A percentile compares a stretch with the other conserved stretches of the same genome.
Conservation (phyloP, 2,113 vertebrate species). For the Thermophis baileyi region DNA sequence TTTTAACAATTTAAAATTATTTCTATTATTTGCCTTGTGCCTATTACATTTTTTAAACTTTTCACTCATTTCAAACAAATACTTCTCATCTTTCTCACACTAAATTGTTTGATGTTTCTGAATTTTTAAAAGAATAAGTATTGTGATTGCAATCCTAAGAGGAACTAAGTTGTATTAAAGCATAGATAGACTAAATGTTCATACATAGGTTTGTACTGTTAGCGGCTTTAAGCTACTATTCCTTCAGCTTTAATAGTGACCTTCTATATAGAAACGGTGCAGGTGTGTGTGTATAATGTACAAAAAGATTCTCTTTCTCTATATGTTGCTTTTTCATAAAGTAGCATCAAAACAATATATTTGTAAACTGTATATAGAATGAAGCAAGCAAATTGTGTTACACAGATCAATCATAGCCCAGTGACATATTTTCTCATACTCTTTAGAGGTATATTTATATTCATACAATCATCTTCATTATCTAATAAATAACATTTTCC, state of each 20-base stretch:
- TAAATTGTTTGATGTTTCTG: slow-evolving; percentile 2
- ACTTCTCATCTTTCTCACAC: not conserved
- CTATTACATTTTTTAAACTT: not conserved
- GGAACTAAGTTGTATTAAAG: not conserved
- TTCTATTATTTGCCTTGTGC: not conserved
- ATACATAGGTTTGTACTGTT: not conserved
- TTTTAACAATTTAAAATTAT: slow-evolving; percentile 24
- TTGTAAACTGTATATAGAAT: not conserved
- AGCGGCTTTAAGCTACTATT: not conserved
- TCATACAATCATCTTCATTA: slow-evolving; percentile 15
- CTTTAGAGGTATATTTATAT: not conserved
- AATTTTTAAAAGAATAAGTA: slow-evolving; percentile 28
- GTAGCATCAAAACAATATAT: not conserved
- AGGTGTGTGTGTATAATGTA: not conserved
- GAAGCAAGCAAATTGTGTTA: not conserved
- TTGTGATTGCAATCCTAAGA: not conserved
- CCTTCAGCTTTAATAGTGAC: not conserved
- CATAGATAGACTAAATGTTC: not conserved
- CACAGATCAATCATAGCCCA: slow-evolving; percentile 7
- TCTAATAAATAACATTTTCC: slow-evolving; percentile 16
- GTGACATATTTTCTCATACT: not conserved
- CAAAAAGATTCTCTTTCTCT: not conserved
- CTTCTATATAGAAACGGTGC: not conserved
- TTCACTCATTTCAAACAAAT: not conserved
- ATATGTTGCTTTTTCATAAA: not conserved